Base-by-base conservation (phyloP, 30 jellyfish, hydroid and myxozoan species). In the Cassiopea xamachana region DNA sequence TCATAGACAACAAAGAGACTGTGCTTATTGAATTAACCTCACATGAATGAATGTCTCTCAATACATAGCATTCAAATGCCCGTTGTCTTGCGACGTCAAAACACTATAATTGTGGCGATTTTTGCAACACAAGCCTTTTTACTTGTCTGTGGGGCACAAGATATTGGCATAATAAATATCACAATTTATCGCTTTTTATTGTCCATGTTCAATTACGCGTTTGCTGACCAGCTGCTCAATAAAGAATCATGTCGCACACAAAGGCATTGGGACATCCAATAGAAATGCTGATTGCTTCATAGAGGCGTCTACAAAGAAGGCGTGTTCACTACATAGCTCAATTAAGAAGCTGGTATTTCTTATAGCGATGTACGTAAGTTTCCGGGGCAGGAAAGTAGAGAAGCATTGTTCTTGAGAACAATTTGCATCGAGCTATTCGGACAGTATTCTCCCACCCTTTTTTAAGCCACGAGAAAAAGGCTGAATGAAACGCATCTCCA, bases 11-110 rank as follows among this genome's bases (percentile, higher is more conserved):
- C n/a, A n/a, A n/a, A n/a, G n/a, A n/a, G n/a, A n/a, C n/a, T n/a
- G n/a, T n/a, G n/a, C n/a, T n/a, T n/a, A n/a, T n/a, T n/a, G n/a
- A n/a, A n/a, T n/a, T n/a, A n/a, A n/a, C n/a, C n/a, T n/a, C n/a
- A n/a, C n/a, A n/a, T n/a, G n/a, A n/a, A n/a, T n/a, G n/a, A n/a
- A n/a, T n/a, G n/a, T n/a, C n/a, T n/a, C n/a, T n/a, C n/a, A n/a
- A n/a, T n/a, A n/a, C n/a, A n/a, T n/a, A n/a, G n/a, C n/a, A n/a
- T n/a, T n/a, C n/a, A n/a, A n/a, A n/a, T n/a, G n/a, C n/a, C n/a
- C n/a, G n/a, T n/a, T n/a, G n/a, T n/a, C n/a, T n/a, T n/a, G n/a
- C 74, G 74, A 6, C 10, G 74, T 62, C 74, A 62, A 62, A 62
- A 62, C 43, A 62, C 74, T 13, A 62, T 58, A 14, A 62, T 62